Base-by-base conservation (phyloP, 2,113 vertebrate species). In the Bos indicus region DNA sequence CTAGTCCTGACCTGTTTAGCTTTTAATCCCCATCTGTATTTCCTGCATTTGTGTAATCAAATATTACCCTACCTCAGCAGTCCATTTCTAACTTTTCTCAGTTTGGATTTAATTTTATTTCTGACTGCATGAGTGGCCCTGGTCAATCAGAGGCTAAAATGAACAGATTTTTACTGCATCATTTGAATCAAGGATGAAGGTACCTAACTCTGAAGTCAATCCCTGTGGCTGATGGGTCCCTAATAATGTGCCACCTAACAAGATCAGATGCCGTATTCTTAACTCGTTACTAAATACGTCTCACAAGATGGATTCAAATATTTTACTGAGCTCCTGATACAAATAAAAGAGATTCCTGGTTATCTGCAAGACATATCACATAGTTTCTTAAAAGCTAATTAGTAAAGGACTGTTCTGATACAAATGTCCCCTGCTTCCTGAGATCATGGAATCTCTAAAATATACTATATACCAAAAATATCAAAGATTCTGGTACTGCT, bases 381-480 rank as follows among this genome's bases (percentile, higher is more conserved):
- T 5, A 28, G 51, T 80, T 96, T 88, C 54, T 84, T 96, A 15
- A 95, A 97, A 95, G 57, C 33, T 60, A 91, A 85, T 52, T 89
- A 60, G 28, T 57, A 77, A n/a, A 87, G 16, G 8, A 46, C 1
- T 71, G 10, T 94, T 87, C 96, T 28, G 59, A 54, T 93, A 89
- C 7, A 82, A 23, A n/a, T 36, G 8, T 83, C 74, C 84, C 40
- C 87, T n/a, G 10, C 71, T 91, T 90, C 43, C 67, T 95, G 51
- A 91, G 19, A 95, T 2, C 19, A 13, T 96, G 64, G 40, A 81
- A 84, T 2, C 74, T 54, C 25, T 86, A 77, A 91, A 91, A 71
- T 43, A 77, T 87, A 64, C n/a, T 56, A 83, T 15, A 46, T 46
- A 25, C 51, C 21, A 33, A 88, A 97, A 91, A 21, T 14, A 89